phyloP scores from a whole-genome alignment of 2,797 vertebrate genomes.

The Ibycter americanus region DNA sequence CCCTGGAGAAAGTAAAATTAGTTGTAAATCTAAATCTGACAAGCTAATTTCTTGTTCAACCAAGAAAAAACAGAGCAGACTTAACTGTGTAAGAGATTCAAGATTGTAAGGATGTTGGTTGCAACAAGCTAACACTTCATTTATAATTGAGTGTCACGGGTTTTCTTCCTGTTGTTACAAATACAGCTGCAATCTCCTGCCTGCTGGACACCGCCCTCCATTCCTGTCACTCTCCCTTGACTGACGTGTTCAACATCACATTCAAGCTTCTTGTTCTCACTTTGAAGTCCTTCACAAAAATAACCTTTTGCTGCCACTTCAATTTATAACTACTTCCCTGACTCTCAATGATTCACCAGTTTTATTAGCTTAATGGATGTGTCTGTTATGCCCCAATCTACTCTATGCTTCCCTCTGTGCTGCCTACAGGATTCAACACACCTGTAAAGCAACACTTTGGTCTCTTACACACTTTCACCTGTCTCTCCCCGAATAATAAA shows the following conservation, averaged over 20 bases:
- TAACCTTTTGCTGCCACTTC: neutral
- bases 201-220: neutral
- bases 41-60: neutral
- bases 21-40: neutral
- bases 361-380: neutral
- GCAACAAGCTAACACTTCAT: neutral
- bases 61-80: neutral
- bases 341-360: neutral
- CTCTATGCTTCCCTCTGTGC: neutral
- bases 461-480: accelerated
- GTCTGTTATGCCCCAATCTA: neutral
- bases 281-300: neutral
- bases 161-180: neutral
- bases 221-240: neutral
- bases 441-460: neutral
- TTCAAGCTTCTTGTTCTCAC: neutral
- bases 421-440: neutral
- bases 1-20: neutral
- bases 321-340: slow-evolving; percentile 9
- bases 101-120: neutral
- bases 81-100: neutral
- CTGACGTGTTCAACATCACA: neutral
- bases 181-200: neutral
- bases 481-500: neutral
- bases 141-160: neutral